Percentiles rank a stretch among this genome's conserved stretches.
phyloP scores from a whole-genome alignment of 2,888 invertebrate genomes.

The Cyclophora punctaria region DNA sequence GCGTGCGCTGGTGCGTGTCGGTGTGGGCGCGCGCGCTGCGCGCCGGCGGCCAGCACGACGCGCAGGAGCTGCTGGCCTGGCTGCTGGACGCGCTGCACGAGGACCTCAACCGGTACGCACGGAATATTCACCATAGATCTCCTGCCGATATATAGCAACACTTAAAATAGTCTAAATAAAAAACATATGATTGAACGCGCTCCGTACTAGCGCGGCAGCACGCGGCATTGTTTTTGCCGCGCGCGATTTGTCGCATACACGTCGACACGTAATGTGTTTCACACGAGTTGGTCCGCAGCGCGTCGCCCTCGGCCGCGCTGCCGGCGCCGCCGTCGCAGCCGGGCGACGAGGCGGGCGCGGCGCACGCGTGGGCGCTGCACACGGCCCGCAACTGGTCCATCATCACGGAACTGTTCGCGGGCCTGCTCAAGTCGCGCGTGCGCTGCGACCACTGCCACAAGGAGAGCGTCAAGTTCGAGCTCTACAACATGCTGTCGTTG shows the following conservation, averaged over 20 bases:
- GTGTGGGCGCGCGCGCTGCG: slow-evolving; percentile 90
- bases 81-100: slow-evolving; percentile 93
- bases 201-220: too few relatives aligned
- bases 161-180: too few relatives aligned
- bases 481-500: slow-evolving; percentile 91
- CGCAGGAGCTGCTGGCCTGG: slow-evolving; percentile 94
- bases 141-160: too few relatives aligned
- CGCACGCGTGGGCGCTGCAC: slow-evolving; percentile 90
- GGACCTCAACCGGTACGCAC: slow-evolving; percentile 82
- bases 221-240: too few relatives aligned
- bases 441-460: slow-evolving; percentile 88
- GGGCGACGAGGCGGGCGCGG: slow-evolving; percentile 65
- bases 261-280: too few relatives aligned
- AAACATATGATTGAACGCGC: too few relatives aligned
- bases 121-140: too few relatives aligned
- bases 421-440: slow-evolving; percentile 91
- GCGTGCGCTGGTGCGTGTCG: slow-evolving; percentile 88
- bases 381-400: slow-evolving; percentile 88
- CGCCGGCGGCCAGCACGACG: slow-evolving; percentile 95
- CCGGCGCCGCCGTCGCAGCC: neutral
- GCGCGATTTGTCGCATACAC: slow-evolving; percentile 48
- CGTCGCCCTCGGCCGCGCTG: neutral
- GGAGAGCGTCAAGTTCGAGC: slow-evolving; percentile 92
- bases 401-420: slow-evolving; percentile 93
- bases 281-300: neutral